Evolutionary conservation across 1,140 invertebrate species (phyloP), one percentile per base, ranked within the genome.

Genomic region (Leptonema lineaticorne): DNA sequence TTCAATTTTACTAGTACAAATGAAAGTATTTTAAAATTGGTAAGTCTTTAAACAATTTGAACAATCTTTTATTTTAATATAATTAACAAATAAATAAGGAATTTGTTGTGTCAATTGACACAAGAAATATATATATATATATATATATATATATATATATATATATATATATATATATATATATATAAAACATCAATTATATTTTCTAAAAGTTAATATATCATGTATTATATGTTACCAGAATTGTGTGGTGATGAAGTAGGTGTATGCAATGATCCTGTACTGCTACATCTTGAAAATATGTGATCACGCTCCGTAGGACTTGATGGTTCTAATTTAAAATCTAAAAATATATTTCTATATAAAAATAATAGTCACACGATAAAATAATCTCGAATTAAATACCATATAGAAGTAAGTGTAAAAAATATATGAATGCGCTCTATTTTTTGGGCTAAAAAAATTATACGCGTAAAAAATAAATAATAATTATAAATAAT

Each of bases 241-340:
- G 92, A 89, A 78, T 94, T 94, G 74, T 93, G 92, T 63, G 92
- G 91, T 18, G 92, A 94, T 11, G 92, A 93, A 33, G 90, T 90
- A 22, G 91, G 87, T 4, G 91, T 92, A 75, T 92, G 88, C 41
- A 92, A 86, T 60, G 92, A 94, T 27, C 91, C 91, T 73, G 89
- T 91, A 76, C 92, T 93, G 73, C 89, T 92, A 76, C 91, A 92
- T 33, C 92, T 84, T 62, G 91, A 90, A 81, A 92, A 94, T 56
- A 87, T 86, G 26, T 68, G 69, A 50, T 84, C 84, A 46, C 81
- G 81, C 46, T 88, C 86, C 9, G 85, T 86, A 37, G 89, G 88
- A 79, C 88, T 90, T 4, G 86, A 83, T 48, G 86, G 86, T 74
- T 89, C 87, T 60, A 85, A 64, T 75, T 89, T 89, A 76, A 86